Evolutionary conservation across 2,888 invertebrate species (phyloP), one percentile per base, ranked within the genome.

Genomic region (Apodemia hepburni): DNA sequence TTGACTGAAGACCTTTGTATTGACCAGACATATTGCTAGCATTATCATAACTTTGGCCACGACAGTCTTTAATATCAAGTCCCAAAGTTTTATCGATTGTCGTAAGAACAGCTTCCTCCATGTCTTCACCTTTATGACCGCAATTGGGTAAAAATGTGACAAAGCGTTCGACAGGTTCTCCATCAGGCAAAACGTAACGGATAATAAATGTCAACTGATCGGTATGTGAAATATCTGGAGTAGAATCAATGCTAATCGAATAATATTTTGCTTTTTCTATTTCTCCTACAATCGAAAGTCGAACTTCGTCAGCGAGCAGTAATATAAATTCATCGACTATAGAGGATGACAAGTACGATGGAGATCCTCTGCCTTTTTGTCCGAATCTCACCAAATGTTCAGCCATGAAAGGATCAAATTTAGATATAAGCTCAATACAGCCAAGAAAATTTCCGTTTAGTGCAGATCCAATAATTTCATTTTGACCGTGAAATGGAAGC

Each of bases 351-450:
- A 73, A 62, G 61, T 74, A 71, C 5, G 69, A 69, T 42, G 66
- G 66, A 54, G 58, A 61, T 29, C 72, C 71, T 64, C 67, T 69
- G 42, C 71, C 71, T 59, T 57, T 61, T 67, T 74, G 73, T 33
- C 70, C 63, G 45, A 63, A 70, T 69, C 63, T 60, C 60, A 63
- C 59, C 60, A 60, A 63, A 73, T 65, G 60, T 61, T 65, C 67
- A 35, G 73, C 59, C 61, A 75, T 75, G n/a, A 70, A 47, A 47
- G 45, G 68, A 67, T 75, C 73, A 64, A 69, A 76, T 62, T 76
- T 64, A 35, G 71, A 49, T 49, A 65, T 63, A 54, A 65, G 64
- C 58, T 65, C 61, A 57, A 67, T 22, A 60, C 60, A 57, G 60
- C 22, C 22, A 60, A 57, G 60, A 54, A 60, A 60, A 60, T 22